Evolutionary conservation across 1,140 invertebrate genomes (phyloP).

Genomic region (Conus ventricosus): DNA sequence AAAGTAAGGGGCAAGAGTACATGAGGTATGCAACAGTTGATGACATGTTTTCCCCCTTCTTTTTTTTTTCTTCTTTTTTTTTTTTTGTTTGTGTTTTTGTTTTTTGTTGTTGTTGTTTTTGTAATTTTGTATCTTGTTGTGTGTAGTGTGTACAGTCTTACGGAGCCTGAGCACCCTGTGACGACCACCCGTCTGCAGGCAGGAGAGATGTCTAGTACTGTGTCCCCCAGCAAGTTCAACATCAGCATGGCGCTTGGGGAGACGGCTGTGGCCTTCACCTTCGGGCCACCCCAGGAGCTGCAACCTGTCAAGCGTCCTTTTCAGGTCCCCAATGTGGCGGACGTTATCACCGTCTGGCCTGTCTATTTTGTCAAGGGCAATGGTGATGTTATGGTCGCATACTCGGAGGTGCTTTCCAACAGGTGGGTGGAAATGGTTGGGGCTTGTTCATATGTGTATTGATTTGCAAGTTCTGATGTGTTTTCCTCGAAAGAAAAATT

Average conservation of each 20-base stretch:
- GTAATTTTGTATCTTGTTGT: too few relatives aligned
- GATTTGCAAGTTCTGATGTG: background rate
- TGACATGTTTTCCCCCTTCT: too few relatives aligned
- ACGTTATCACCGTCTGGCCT: conserved; percentile 79
- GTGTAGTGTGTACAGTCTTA: conserved; percentile 69
- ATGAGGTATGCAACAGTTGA: too few relatives aligned
- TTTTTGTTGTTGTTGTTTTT: too few relatives aligned
- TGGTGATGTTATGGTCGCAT: conserved; percentile 82
- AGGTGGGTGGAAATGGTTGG: background rate
- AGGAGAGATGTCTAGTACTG: conserved; percentile 30
- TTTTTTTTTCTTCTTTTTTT: too few relatives aligned
- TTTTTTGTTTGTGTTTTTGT: too few relatives aligned
- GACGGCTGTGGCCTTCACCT: conserved; percentile 88
- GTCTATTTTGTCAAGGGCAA: conserved; percentile 88
- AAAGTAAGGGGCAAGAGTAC: too few relatives aligned
- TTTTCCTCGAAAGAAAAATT: background rate
- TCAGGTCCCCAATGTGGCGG: background rate
- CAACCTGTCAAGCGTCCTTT: conserved; percentile 43
- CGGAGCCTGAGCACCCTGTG: conserved; percentile 66
- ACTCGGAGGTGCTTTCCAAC: conserved; percentile 65
- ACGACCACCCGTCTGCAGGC: conserved; percentile 65
- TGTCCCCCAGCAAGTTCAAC: conserved; percentile 59
- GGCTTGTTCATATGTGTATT: background rate
- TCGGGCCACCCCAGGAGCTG: conserved; percentile 79
- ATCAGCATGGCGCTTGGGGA: conserved; percentile 82